A percentile compares a stretch with the other conserved stretches of the same genome.
These are phyloP conservation scores for Pungitius pungitius DNA, from an alignment of 2,113 vertebrate genomes.

Conservation along the genomic window DNA sequence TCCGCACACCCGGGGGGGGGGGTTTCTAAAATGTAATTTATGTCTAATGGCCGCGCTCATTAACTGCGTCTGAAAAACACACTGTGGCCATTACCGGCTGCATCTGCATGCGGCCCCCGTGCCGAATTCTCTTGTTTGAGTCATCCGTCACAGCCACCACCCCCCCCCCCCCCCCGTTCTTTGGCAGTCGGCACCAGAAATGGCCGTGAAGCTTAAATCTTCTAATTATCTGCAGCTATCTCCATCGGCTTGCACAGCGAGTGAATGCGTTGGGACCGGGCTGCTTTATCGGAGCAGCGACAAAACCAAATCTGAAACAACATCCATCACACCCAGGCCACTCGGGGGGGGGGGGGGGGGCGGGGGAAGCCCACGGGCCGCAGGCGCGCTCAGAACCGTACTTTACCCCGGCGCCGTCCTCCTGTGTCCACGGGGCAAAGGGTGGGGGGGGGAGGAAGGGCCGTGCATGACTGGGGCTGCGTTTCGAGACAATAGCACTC, in stretches of 20 bases:
- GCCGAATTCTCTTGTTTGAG: constrained; percentile 61
- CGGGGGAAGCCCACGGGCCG: constrained; percentile 45
- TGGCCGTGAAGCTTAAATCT: constrained; percentile 66
- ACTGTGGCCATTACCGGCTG: constrained; percentile 73
- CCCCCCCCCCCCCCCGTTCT: constrained; percentile 45
- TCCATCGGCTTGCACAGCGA: constrained; percentile 62
- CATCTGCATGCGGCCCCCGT: constrained; percentile 72
- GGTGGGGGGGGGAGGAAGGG: constrained; percentile 22
- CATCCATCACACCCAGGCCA: constrained; percentile 71
- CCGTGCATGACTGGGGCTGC: constrained; percentile 17
- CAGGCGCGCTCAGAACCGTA: constrained; percentile 42
- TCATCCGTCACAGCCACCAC: constrained; percentile 75
- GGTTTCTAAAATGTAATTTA: constrained; percentile 79
- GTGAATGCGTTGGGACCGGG: constrained; percentile 62
- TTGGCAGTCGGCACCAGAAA: constrained; percentile 62
- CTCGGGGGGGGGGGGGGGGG: too few relatives aligned
- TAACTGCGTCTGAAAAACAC: constrained; percentile 75
- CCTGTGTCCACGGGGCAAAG: constrained; percentile 39
- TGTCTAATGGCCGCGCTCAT: constrained; percentile 80
- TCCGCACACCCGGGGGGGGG: constrained; percentile 57
- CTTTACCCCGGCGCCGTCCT: constrained; percentile 55
- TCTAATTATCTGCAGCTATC: constrained; percentile 71
- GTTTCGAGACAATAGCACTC: constrained; percentile 53
- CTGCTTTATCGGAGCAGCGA: constrained; percentile 60
- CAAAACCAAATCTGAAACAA: constrained; percentile 56